phyloP scores from a whole-genome alignment of 2,888 invertebrate species.

The Thyatira batis region DNA sequence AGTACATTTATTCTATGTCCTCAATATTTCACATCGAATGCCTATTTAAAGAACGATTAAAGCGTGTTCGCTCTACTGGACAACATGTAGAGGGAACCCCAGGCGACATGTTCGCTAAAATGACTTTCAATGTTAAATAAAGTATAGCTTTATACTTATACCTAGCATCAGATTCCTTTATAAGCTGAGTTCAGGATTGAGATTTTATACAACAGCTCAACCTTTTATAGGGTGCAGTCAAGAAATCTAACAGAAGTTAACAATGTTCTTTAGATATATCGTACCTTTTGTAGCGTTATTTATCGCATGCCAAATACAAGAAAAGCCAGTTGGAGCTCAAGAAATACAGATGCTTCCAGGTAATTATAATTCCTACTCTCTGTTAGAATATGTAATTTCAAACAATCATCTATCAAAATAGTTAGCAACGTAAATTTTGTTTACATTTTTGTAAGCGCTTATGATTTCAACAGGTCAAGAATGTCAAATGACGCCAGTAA shows the following conservation, averaged over 20 bases:
- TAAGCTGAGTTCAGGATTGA: slow-evolving; percentile 9
- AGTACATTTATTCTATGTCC: too few relatives aligned
- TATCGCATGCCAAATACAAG: slow-evolving; percentile 42
- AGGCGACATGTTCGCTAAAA: slow-evolving; percentile 46
- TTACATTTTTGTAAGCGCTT: slow-evolving; percentile 13
- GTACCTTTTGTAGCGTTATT: slow-evolving; percentile 40
- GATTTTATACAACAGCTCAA: slow-evolving; percentile 17
- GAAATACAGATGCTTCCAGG: slow-evolving; percentile 66
- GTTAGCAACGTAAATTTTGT: too few relatives aligned
- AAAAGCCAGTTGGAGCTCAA: slow-evolving; percentile 50
- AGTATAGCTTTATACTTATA: slow-evolving; percentile 4
- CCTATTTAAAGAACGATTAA: slow-evolving; percentile 33
- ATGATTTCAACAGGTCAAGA: slow-evolving; percentile 85
- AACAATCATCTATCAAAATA: too few relatives aligned
- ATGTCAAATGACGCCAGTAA: slow-evolving; percentile 95
- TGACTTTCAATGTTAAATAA: slow-evolving; percentile 44
- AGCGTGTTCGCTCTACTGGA: slow-evolving; percentile 33
- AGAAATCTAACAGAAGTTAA: slow-evolving; percentile 1
- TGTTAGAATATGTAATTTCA: not conserved
- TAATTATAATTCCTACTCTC: slow-evolving; percentile 24
- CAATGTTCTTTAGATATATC: slow-evolving; percentile 38
- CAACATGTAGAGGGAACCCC: slow-evolving; percentile 23
- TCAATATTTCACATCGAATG: slow-evolving; percentile 8
- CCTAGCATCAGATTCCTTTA: slow-evolving; percentile 17
- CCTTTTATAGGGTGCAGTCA: slow-evolving; percentile 11